Evolutionary conservation across 2,888 invertebrate genomes (phyloP), one percentile per base, ranked within the genome.

Genomic region (Colostygia pectinataria): DNA sequence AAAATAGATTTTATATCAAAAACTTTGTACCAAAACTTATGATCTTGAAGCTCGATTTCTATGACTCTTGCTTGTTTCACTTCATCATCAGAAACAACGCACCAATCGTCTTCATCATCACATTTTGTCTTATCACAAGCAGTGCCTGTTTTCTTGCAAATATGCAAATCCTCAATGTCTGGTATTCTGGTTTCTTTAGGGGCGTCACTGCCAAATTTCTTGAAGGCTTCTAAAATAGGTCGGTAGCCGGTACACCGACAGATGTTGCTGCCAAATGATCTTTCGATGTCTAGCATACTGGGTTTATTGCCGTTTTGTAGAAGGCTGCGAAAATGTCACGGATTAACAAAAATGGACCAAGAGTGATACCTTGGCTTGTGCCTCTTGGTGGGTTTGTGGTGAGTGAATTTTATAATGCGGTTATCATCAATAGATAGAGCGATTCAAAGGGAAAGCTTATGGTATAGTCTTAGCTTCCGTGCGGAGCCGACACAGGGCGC

Each of bases 231-330:
- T 2, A 91, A 44, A 34, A 94, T 93, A 0, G 94, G 90, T 27
- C 93, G 78, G 62, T 93, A 93, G 0, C 93, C 93, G 1, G 95
- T 95, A 64, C 95, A 95, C 32, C 95, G 87, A 59, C 95, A 95
- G 33, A 95, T 90, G 63, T 95, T 94, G 24, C 94, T 92, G 3
- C 92, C 94, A 58, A 95, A 93, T 0, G 93, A 91, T 60, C 93
- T 91, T 73, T 95, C 95, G 2, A 95, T 90, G 55, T 94, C 91
- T 49, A 92, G 75, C 91, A 91, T 92, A 0, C 92, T 92, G 18
- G 91, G 61, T 9, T 77, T 64, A n/a, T 84, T 78, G 1, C 87
- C 75, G 2, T 72, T 62, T 60, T 85, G 71, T 4, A 91, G 62
- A 1, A 86, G 59, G 20, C 91, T 92, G 59, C 9, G 65, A 69